Conservation (phyloP, 2,113 vertebrate genomes). For the Chaetura pelagica region DNA sequence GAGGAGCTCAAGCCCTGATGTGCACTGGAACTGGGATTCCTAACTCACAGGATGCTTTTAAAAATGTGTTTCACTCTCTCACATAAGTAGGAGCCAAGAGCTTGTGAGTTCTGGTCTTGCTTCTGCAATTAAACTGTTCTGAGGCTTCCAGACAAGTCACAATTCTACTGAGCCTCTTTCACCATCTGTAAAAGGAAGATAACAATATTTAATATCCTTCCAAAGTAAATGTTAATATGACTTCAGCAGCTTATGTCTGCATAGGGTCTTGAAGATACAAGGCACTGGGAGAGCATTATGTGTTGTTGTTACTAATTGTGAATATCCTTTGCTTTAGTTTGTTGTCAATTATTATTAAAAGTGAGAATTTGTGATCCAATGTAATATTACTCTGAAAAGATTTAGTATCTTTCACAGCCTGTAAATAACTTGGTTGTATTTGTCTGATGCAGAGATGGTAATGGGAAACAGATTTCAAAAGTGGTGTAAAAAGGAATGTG, state of each 20-base stretch:
- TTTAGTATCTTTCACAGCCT: conserved; percentile 73
- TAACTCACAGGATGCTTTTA: conserved; percentile 40
- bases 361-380: conserved; percentile 68
- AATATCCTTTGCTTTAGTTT: conserved; percentile 40
- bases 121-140: conserved; percentile 46
- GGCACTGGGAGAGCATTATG: conserved; percentile 24
- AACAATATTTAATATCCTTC: conserved; percentile 44
- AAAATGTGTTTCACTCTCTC: background rate
- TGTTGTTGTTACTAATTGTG: conserved; percentile 59
- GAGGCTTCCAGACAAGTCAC: conserved; percentile 30
- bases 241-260: conserved; percentile 37
- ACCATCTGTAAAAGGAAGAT: conserved; percentile 50
- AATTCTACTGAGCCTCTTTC: conserved; percentile 45
- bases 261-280: conserved; percentile 31
- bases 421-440: conserved; percentile 70
- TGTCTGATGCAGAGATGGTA: conserved; percentile 68
- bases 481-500: conserved; percentile 55
- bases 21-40: conserved; percentile 28
- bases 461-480: conserved; percentile 67
- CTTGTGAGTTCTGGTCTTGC: background rate
- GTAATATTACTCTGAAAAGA: conserved; percentile 61
- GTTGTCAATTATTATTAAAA: conserved; percentile 68
- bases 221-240: conserved; percentile 33
- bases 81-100: conserved; percentile 27
- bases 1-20: background rate